Base-by-base conservation (phyloP, 1,140 invertebrate genomes). In the Caenorhabditis remanei region DNA sequence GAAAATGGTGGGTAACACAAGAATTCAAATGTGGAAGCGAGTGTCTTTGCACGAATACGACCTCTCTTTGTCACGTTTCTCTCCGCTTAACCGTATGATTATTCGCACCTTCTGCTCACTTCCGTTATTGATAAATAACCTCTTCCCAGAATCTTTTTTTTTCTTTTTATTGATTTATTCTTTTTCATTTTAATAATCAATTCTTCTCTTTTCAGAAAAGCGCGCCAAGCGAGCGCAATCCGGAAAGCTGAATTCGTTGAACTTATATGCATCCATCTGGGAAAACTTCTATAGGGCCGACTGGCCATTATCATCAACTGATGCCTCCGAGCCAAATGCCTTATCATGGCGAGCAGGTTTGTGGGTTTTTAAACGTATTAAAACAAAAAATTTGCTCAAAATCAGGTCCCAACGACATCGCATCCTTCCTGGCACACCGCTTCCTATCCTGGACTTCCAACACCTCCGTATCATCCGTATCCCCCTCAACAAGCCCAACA, bases 11-110 rank as follows among this genome's bases (percentile, higher is more conserved):
- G 71, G 71, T 79, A 79, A n/a, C 71, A 41, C 11, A 50, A 79
- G 71, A 79, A 79, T 79, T 79, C 71, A 79, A 79, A 79, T 79
- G 71, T 79, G 43, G 71, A 79, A 41, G n/a, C 46, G 14, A 21
- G 16, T 32, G 32, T 32, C 32, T 48, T 46, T 50, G 71, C 71
- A 71, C 13, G 19, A 46, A 71, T 46, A 40, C 43, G 43, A 46
- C 67, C 67, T 9, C 21, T 50, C 21, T 79, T 50, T 79, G 46
- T 13, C 40, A 11, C 14, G n/a, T 50, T 79, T 53, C 24, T 24
- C 19, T 46, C 19, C 13, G 43, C 46, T 67, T 71, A 6, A 5
- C 67, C 41, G 41, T 41, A 9, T 40, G 46, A 46, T n/a, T 46
- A 46, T n/a, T 46, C 1, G 14, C 8, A 32, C 16, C 67, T 46